A percentile compares a stretch with the other conserved stretches of the same genome.
These are phyloP conservation scores for Ormyrus labotus DNA, from an alignment of 2,888 invertebrate species.

Conservation along the genomic window DNA sequence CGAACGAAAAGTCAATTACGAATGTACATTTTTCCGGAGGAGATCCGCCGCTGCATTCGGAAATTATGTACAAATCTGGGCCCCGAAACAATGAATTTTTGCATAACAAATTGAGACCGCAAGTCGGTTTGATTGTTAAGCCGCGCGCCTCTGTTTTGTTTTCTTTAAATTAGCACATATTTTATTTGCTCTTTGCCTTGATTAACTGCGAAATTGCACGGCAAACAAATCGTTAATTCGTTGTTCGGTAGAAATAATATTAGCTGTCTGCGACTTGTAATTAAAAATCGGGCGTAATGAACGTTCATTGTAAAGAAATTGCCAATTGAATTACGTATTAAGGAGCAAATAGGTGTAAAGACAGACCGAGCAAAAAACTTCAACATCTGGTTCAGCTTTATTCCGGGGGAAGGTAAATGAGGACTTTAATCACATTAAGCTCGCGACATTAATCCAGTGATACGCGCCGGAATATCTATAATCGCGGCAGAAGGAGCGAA, in stretches of 20 bases:
- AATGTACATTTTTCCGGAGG: constrained; percentile 49
- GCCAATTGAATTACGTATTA: no score
- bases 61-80: constrained; percentile 31
- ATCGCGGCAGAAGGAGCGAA: neutral
- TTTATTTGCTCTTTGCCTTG: neutral
- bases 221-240: no score
- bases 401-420: no score
- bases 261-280: no score
- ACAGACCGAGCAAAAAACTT: no score
- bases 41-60: neutral
- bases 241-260: no score
- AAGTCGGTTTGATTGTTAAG: neutral
- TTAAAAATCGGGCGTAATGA: no score
- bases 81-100: constrained; percentile 46
- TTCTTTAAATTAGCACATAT: constrained; percentile 1
- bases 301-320: no score
- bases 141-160: constrained; percentile 6
- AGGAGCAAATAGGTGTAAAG: no score
- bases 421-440: constrained; percentile 28
- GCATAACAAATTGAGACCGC: constrained; percentile 40
- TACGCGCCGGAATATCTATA: constrained; percentile 17
- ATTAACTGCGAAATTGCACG: neutral
- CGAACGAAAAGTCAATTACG: constrained; percentile 53
- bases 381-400: no score
- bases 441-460: constrained; percentile 31